A percentile compares a stretch with the other conserved stretches of the same genome.
Conservation (phyloP, 2,888 invertebrate species). For the Parnassius glacialis region DNA sequence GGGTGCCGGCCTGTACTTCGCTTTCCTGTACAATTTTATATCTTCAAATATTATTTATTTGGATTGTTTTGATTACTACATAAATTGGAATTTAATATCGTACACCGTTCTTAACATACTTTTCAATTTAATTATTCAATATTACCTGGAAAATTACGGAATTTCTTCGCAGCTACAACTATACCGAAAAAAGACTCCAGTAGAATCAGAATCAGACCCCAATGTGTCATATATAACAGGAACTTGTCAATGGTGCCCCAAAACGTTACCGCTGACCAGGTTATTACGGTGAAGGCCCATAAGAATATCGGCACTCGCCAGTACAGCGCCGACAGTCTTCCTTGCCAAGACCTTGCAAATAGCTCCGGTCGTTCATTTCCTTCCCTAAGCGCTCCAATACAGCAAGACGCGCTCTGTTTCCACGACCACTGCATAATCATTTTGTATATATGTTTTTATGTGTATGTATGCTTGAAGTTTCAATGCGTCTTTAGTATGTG, state of each 20-base stretch:
- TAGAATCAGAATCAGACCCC: conserved; percentile 71
- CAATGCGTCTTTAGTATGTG: conserved; percentile 2
- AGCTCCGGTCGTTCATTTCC: conserved; percentile 51
- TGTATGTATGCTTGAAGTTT: neutral
- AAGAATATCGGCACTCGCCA: conserved; percentile 68
- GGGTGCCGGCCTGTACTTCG: too few relatives aligned
- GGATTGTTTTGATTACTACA: too few relatives aligned
- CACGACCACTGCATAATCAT: conserved; percentile 48
- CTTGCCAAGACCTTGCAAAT: conserved; percentile 55
- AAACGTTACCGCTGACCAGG: conserved; percentile 58
- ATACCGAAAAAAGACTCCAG: conserved; percentile 64
- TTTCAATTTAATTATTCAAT: neutral
- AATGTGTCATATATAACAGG: conserved; percentile 79
- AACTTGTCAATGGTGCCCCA: conserved; percentile 71
- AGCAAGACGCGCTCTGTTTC: conserved; percentile 52
- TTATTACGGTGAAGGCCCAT: conserved; percentile 53
- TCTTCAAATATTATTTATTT: too few relatives aligned
- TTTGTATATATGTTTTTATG: conserved; percentile 25
- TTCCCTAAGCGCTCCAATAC: conserved; percentile 50
- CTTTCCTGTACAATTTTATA: too few relatives aligned
- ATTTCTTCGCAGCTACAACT: conserved; percentile 50
- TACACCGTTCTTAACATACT: too few relatives aligned
- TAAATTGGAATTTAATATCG: too few relatives aligned
- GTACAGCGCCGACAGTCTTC: conserved; percentile 55
- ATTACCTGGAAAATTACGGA: conserved; percentile 48